Conservation (phyloP, 1,140 invertebrate genomes). For the Hestina assimilis region DNA sequence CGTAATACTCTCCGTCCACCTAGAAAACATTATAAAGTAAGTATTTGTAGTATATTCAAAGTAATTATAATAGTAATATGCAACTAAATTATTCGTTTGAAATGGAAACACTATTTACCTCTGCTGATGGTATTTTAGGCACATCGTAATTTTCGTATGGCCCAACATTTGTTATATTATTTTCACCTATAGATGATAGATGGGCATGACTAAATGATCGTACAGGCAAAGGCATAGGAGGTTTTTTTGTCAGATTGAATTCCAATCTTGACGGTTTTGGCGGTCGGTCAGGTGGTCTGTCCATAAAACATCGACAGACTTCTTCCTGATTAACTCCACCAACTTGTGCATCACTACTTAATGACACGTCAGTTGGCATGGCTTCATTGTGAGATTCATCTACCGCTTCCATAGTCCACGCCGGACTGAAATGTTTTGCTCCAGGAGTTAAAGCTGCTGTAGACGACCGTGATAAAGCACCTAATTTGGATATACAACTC, state of each 20-base stretch:
- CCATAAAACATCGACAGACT: slow-evolving; percentile 38
- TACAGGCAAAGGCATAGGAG: slow-evolving; percentile 59
- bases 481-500: slow-evolving; percentile 88
- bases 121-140: slow-evolving; percentile 80
- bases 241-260: slow-evolving; percentile 69
- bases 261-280: slow-evolving; percentile 61
- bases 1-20: slow-evolving; percentile 82
- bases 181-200: slow-evolving; percentile 35
- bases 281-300: slow-evolving; percentile 46
- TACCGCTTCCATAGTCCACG: slow-evolving; percentile 82
- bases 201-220: slow-evolving; percentile 45
- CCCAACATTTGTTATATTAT: slow-evolving; percentile 53
- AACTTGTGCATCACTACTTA: slow-evolving; percentile 36
- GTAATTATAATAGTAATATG: neutral
- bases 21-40: slow-evolving; percentile 21
- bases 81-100: neutral
- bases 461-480: slow-evolving; percentile 81
- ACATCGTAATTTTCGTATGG: slow-evolving; percentile 89
- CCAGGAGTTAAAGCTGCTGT: slow-evolving; percentile 71
- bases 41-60: neutral
- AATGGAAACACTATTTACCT: slow-evolving; percentile 55
- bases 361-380: slow-evolving; percentile 13
- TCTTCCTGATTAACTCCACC: slow-evolving; percentile 49
- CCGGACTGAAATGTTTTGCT: slow-evolving; percentile 78
- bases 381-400: slow-evolving; percentile 43